phyloP scores from a whole-genome alignment of 2,888 invertebrate species.

The Coenonympha glycerion region DNA sequence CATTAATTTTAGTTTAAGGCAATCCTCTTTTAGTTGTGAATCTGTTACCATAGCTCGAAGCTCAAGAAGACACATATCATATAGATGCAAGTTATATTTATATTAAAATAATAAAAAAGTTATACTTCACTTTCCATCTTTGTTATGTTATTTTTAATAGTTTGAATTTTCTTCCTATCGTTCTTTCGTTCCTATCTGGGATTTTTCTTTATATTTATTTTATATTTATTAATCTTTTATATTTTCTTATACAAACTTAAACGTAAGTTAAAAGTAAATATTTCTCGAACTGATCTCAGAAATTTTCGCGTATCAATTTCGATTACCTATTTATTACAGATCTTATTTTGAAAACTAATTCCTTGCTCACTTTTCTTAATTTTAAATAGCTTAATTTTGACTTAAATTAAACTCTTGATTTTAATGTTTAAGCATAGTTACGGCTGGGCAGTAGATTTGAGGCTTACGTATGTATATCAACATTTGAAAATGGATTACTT shows the following conservation, averaged over 20 bases:
- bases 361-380: not conserved
- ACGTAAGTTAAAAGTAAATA: not conserved
- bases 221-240: slow-evolving; percentile 10
- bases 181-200: slow-evolving; percentile 9
- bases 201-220: slow-evolving; percentile 9
- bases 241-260: slow-evolving; percentile 11
- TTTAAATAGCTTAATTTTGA: slow-evolving; percentile 17
- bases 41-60: slow-evolving; percentile 62
- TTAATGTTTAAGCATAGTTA: slow-evolving; percentile 11
- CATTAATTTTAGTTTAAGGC: slow-evolving; percentile 37
- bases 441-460: slow-evolving; percentile 20
- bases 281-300: slow-evolving; percentile 19
- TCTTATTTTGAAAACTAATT: not conserved
- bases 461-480: slow-evolving; percentile 20
- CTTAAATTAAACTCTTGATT: slow-evolving; percentile 15
- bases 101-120: slow-evolving; percentile 18
- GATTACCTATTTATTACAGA: slow-evolving; percentile 2
- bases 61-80: slow-evolving; percentile 71
- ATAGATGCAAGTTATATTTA: slow-evolving; percentile 20
- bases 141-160: slow-evolving; percentile 21
- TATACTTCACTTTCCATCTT: slow-evolving; percentile 13
- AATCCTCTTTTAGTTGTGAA: slow-evolving; percentile 42
- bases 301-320: slow-evolving; percentile 9
- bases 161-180: slow-evolving; percentile 4
- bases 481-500: slow-evolving; percentile 34